Conservation (phyloP, 2,113 vertebrate species). For the Psilopogon haemacephalus region DNA sequence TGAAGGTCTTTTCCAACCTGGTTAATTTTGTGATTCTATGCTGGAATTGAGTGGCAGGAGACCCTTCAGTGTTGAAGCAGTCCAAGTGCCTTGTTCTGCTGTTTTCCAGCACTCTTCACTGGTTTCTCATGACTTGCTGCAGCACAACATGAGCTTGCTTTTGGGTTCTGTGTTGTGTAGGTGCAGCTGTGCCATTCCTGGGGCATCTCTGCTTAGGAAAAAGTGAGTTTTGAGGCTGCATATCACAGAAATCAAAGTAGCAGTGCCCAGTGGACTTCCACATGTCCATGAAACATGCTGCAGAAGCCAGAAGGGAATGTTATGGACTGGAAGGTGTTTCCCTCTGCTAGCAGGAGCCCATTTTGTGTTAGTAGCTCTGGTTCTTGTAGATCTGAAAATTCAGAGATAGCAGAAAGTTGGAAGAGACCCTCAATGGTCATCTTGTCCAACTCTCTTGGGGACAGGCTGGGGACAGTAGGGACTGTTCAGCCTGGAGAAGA, state of each 20-base stretch:
- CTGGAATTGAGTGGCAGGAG: neutral
- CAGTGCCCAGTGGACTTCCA: accelerated
- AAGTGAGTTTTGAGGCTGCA: neutral
- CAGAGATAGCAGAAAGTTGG: no score
- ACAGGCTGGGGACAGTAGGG: no score
- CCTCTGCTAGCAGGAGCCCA: neutral
- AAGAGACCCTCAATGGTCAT: no score
- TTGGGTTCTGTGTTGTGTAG: neutral
- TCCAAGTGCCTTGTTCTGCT: neutral
- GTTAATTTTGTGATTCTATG: no score
- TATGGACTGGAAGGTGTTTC: neutral
- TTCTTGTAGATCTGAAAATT: neutral
- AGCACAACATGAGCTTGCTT: neutral
- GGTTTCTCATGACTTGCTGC: neutral
- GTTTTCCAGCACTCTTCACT: neutral
- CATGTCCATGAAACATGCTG: accelerated
- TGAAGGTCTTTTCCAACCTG: no score
- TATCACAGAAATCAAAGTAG: neutral
- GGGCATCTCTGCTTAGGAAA: neutral
- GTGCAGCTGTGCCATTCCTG: neutral
- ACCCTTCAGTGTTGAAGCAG: neutral
- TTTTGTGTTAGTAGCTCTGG: neutral
- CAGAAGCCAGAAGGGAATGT: neutral
- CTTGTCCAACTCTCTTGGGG: no score
- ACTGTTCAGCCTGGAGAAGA: no score